These are phyloP conservation scores for Sinopyrophorus schimmeli DNA, from an alignment of 2,888 invertebrate species.

Conservation along the genomic window DNA sequence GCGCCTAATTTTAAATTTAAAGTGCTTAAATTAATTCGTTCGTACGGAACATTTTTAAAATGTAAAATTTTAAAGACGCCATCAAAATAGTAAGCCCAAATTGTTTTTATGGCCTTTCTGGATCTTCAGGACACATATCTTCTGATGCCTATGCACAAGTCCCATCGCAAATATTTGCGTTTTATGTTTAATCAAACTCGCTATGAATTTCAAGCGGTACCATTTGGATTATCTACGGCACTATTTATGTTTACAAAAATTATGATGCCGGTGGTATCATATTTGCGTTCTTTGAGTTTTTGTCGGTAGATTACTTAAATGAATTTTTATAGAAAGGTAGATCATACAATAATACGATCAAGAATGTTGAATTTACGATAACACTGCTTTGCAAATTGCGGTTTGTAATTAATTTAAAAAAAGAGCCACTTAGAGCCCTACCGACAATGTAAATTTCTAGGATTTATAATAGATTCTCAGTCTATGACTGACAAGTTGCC, in stretches of 20 bases:
- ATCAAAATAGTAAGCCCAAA: slow-evolving; percentile 7
- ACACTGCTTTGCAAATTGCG: slow-evolving; percentile 15
- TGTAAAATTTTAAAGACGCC: slow-evolving; percentile 20
- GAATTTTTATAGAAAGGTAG: slow-evolving; percentile 23
- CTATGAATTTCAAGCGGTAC: slow-evolving; percentile 28
- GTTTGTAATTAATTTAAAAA: slow-evolving; percentile 20
- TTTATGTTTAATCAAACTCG: slow-evolving; percentile 17
- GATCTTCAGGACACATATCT: slow-evolving; percentile 30
- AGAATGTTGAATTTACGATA: slow-evolving; percentile 10
- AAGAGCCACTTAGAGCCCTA: slow-evolving; percentile 16
- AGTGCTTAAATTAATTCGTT: slow-evolving; percentile 21
- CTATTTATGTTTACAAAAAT: slow-evolving; percentile 32
- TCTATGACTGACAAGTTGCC: slow-evolving; percentile 7
- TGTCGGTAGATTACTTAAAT: slow-evolving; percentile 23
- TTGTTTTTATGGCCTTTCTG: slow-evolving; percentile 21
- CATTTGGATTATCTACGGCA: slow-evolving; percentile 27
- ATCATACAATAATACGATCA: slow-evolving; percentile 8
- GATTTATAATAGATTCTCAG: slow-evolving; percentile 13
- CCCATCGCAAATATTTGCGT: slow-evolving; percentile 17
- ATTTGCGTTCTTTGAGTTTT: slow-evolving; percentile 12
- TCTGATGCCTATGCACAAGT: slow-evolving; percentile 18
- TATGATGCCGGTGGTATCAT: slow-evolving; percentile 24
- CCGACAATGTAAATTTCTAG: slow-evolving; percentile 14
- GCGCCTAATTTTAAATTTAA: slow-evolving; percentile 28
- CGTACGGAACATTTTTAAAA: slow-evolving; percentile 23